Conservation (phyloP, 1,140 invertebrate genomes). For the Heliothis virescens region DNA sequence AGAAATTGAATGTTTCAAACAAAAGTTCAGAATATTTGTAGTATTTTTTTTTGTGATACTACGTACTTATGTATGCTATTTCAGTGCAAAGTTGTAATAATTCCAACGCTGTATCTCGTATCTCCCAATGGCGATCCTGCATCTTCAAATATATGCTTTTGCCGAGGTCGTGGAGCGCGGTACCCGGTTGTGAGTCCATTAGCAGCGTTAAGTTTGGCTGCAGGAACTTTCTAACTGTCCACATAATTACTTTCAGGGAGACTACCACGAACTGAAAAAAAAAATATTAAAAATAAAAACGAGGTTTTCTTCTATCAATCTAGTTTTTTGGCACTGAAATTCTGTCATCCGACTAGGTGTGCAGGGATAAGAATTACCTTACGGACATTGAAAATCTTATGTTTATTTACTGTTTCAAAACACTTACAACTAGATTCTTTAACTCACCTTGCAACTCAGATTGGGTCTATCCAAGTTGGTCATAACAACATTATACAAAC, state of each 20-base stretch:
- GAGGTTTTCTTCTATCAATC: neutral
- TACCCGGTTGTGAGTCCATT: slow-evolving; percentile 88
- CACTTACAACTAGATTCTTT: neutral
- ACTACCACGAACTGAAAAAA: slow-evolving; percentile 88
- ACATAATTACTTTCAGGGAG: slow-evolving; percentile 89
- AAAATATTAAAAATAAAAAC: neutral
- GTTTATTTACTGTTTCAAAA: too few species aligned
- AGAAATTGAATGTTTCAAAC: slow-evolving; percentile 18
- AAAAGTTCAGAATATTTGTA: neutral
- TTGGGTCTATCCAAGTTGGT: slow-evolving; percentile 86
- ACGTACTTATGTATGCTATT: slow-evolving; percentile 90
- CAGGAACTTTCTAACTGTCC: slow-evolving; percentile 91
- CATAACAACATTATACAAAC: slow-evolving; percentile 86
- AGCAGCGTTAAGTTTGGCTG: slow-evolving; percentile 91
- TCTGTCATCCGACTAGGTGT: too few species aligned
- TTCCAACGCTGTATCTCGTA: slow-evolving; percentile 91
- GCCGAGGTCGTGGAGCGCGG: slow-evolving; percentile 88
- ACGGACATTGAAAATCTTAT: too few species aligned
- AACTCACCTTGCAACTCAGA: slow-evolving; percentile 85
- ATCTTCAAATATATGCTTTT: slow-evolving; percentile 89
- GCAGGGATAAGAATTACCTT: too few species aligned
- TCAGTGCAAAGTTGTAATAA: slow-evolving; percentile 89
- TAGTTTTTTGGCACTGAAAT: too few species aligned
- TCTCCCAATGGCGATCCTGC: slow-evolving; percentile 91
- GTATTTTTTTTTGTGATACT: neutral